A percentile compares a stretch with the other conserved stretches of the same genome.
phyloP scores from a whole-genome alignment of 2,113 vertebrate genomes.

The Rattus rattus region DNA sequence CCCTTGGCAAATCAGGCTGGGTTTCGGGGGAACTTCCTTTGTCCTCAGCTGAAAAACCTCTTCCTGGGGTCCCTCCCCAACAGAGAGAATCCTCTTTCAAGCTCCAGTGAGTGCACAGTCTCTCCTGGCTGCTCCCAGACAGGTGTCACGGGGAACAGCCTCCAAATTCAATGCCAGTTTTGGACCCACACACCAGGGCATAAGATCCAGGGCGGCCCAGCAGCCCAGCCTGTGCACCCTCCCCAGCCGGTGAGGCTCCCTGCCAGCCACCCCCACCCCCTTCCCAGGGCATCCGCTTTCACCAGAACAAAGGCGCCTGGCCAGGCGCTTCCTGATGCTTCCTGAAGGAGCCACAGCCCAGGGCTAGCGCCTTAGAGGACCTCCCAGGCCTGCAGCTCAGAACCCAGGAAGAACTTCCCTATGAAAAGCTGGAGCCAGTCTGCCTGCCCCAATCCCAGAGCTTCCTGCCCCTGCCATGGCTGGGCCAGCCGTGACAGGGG shows the following conservation, averaged over 20 bases:
- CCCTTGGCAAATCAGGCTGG: background rate
- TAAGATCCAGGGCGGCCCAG: background rate
- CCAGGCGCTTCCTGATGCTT: constrained; percentile 30
- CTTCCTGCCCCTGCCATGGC: background rate
- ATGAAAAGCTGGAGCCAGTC: fast-evolving
- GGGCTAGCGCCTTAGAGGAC: background rate
- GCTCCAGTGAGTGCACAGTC: background rate
- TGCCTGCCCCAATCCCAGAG: background rate
- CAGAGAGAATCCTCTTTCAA: background rate
- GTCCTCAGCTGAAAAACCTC: background rate
- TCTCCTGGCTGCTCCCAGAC: background rate
- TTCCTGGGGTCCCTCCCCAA: background rate
- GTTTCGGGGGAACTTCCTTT: background rate
- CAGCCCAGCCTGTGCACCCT: background rate
- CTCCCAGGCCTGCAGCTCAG: background rate
- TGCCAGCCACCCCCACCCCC: constrained; percentile 66
- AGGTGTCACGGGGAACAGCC: background rate
- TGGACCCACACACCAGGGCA: background rate
- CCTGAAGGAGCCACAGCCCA: background rate
- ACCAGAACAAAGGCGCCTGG: constrained; percentile 84
- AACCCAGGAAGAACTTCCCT: background rate
- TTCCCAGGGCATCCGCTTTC: constrained; percentile 79
- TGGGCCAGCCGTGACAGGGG: background rate
- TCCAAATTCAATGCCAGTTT: background rate
- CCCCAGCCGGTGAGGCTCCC: background rate